phyloP scores from a whole-genome alignment of 2,113 vertebrate species.

The Erythrocercus mccallii region DNA sequence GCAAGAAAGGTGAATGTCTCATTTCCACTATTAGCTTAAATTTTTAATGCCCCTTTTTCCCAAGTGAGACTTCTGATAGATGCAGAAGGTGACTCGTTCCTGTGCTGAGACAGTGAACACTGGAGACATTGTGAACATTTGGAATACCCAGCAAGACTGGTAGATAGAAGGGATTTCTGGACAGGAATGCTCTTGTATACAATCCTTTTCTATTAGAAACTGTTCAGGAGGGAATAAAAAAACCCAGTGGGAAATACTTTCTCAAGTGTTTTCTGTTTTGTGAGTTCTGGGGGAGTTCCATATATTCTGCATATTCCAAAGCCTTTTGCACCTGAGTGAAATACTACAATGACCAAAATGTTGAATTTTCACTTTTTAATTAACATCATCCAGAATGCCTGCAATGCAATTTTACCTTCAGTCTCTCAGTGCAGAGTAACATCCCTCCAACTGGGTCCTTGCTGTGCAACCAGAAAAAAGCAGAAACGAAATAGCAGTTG shows the following conservation, averaged over 20 bases:
- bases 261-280: not conserved
- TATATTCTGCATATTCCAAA: not conserved
- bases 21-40: not conserved
- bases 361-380: not conserved
- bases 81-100: not conserved
- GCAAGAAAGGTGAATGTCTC: not conserved
- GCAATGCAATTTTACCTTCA: not conserved
- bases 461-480: not conserved
- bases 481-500: not conserved
- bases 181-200: not conserved
- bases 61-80: not conserved
- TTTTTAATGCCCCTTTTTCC: not conserved
- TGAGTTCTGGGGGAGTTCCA: not conserved
- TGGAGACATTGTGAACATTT: not conserved
- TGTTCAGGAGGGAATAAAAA: conserved; percentile 22
- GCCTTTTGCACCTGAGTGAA: not conserved
- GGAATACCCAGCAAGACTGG: not conserved
- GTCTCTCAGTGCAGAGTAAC: no score
- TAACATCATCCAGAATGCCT: accelerated
- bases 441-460: not conserved
- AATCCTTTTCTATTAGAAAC: not conserved
- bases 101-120: not conserved
- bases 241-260: not conserved
- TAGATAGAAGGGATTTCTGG: not conserved
- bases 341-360: not conserved